These are phyloP conservation scores for Synchiropus splendidus DNA, from an alignment of 2,113 vertebrate genomes.

Conservation along the genomic window DNA sequence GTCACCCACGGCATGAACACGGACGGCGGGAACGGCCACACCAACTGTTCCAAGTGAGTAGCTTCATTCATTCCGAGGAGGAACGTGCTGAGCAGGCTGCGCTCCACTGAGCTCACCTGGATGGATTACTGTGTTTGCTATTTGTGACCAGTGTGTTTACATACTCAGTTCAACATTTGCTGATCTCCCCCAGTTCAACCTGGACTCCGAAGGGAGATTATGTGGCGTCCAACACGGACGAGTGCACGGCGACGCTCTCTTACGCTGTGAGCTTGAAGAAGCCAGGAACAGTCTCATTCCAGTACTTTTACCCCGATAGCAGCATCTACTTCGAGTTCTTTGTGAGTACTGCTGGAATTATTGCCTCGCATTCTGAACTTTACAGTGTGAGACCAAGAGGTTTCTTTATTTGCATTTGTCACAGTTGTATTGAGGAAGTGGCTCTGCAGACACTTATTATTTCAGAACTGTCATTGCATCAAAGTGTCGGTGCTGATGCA, in stretches of 20 bases:
- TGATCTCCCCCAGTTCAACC: slow-evolving; percentile 70
- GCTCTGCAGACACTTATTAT: too few relatives aligned
- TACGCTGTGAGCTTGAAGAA: slow-evolving; percentile 88
- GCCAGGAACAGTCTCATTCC: slow-evolving; percentile 78
- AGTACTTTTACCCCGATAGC: slow-evolving; percentile 87
- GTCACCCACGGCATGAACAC: slow-evolving; percentile 70
- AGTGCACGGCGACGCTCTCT: slow-evolving; percentile 85
- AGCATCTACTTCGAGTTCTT: slow-evolving; percentile 92
- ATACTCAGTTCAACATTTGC: too few relatives aligned
- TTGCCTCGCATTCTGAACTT: too few relatives aligned
- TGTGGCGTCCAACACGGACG: slow-evolving; percentile 85
- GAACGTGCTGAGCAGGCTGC: too few relatives aligned
- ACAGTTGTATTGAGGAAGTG: too few relatives aligned
- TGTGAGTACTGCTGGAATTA: slow-evolving; percentile 64
- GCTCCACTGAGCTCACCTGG: too few relatives aligned
- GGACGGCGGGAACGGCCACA: slow-evolving; percentile 33
- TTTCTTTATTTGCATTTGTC: too few relatives aligned
- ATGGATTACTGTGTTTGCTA: too few relatives aligned
- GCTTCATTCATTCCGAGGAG: background rate
- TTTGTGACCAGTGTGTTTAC: too few relatives aligned
- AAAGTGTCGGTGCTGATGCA: too few relatives aligned
- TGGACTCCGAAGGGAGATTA: slow-evolving; percentile 83
- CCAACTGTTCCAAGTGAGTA: slow-evolving; percentile 81
- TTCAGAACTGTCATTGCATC: too few relatives aligned
- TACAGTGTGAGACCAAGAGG: too few relatives aligned